Evolutionary conservation across 2,888 invertebrate species (phyloP).

Genomic region (Eremobia ochroleuca): DNA sequence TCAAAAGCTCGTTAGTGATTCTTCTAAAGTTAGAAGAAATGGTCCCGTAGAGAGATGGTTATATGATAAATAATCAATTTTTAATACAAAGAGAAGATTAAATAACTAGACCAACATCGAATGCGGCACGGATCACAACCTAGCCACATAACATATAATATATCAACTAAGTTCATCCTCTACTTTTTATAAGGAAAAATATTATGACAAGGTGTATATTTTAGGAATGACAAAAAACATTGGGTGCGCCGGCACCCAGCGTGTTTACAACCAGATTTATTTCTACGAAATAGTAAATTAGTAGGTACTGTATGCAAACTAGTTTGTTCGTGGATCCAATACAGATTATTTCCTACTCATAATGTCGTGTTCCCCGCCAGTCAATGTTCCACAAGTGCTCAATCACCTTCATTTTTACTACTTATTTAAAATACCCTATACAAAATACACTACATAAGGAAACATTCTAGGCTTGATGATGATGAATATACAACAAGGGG

Average conservation of each 20-base stretch:
- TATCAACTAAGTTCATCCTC: background rate
- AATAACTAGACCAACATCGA: background rate
- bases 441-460: background rate
- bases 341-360: background rate
- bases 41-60: background rate
- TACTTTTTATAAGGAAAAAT: constrained; percentile 5
- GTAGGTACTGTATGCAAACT: constrained; percentile 29
- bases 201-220: background rate
- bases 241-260: constrained; percentile 2
- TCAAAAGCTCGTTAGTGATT: background rate
- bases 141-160: background rate
- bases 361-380: background rate
- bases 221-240: constrained; percentile 12
- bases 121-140: background rate
- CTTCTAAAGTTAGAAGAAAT: background rate
- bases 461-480: background rate
- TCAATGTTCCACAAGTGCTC: too few species aligned
- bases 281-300: constrained; percentile 32
- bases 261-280: constrained; percentile 30
- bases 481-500: background rate
- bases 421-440: background rate
- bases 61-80: background rate
- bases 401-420: background rate
- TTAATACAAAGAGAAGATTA: background rate
- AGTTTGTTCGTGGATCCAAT: constrained; percentile 28